Evolutionary conservation across 2,113 vertebrate genomes (phyloP).

Genomic region (Bombycilla garrulus): DNA sequence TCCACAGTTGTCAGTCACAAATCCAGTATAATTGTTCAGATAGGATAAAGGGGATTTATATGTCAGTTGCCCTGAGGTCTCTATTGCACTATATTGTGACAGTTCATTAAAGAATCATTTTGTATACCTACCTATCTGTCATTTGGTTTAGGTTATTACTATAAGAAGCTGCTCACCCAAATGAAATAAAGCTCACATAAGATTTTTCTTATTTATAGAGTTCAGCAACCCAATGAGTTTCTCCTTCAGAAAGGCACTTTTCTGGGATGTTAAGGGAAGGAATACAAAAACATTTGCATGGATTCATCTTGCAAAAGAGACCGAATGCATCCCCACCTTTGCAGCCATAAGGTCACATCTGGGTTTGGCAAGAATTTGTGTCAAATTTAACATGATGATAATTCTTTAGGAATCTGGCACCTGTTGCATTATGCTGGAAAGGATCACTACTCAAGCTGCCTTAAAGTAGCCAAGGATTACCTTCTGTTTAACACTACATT

Average conservation of each 20-base stretch:
- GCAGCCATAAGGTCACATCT: neutral
- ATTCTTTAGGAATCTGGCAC: neutral
- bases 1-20: neutral
- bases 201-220: neutral
- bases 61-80: neutral
- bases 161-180: neutral
- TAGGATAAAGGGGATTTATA: neutral
- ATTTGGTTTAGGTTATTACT: neutral
- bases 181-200: neutral
- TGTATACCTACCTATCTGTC: neutral
- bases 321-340: neutral
- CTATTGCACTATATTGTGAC: neutral
- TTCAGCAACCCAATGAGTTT: neutral
- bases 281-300: neutral
- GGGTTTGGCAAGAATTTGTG: neutral
- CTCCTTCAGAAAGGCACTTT: neutral
- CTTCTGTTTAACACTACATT: neutral
- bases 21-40: neutral
- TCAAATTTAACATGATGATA: neutral
- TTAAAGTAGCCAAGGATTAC: neutral
- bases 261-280: neutral
- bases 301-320: neutral
- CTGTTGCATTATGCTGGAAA: neutral
- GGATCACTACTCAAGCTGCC: neutral
- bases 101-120: neutral